Conservation (phyloP, 2,888 invertebrate species). For the Phalera bucephala region DNA sequence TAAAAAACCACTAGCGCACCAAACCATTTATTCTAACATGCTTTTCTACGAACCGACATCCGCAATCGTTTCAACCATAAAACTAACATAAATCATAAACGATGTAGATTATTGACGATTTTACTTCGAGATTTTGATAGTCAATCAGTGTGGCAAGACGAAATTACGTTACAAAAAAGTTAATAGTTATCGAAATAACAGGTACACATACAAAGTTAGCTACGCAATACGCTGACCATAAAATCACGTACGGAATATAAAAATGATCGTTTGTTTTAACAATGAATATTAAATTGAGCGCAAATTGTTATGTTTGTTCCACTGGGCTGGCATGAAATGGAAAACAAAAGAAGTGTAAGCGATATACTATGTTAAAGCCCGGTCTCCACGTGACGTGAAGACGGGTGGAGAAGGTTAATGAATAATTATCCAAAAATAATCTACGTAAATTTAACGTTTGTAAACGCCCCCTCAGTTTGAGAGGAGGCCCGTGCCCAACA, state of each 20-base stretch:
- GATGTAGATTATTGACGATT: not conserved
- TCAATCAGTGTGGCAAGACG: not conserved
- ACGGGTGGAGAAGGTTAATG: no score
- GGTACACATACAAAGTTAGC: not conserved
- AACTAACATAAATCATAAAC: no score
- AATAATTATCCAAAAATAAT: no score
- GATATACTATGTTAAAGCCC: no score
- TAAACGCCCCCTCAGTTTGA: no score
- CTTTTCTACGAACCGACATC: no score
- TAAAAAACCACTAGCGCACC: no score
- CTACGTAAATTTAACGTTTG: no score
- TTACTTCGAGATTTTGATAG: not conserved
- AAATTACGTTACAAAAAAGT: not conserved
- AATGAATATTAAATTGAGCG: conserved; percentile 29
- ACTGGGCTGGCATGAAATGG: not conserved
- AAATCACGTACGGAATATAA: conserved; percentile 22
- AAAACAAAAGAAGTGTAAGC: not conserved
- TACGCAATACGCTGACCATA: conserved; percentile 12
- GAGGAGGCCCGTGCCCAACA: no score
- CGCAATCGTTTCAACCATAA: no score
- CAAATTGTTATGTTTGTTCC: conserved; percentile 12
- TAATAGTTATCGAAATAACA: not conserved
- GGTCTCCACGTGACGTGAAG: no score
- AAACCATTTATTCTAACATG: no score
- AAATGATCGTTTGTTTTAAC: conserved; percentile 21